Evolutionary conservation across 2,888 invertebrate species (phyloP), one percentile per base, ranked within the genome.

Genomic region (Melanchra persicariae): DNA sequence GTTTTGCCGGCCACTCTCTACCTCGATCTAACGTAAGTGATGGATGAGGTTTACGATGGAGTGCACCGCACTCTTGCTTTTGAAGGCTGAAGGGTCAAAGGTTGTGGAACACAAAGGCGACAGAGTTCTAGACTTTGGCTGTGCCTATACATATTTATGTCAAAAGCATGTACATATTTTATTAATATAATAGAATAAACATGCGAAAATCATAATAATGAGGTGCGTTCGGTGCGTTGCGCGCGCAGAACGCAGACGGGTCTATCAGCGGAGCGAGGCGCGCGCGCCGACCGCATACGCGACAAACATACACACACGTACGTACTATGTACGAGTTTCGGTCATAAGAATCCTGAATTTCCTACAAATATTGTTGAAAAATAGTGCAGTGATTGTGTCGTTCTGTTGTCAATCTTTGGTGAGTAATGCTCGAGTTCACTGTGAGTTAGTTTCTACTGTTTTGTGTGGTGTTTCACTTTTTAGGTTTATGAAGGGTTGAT

Each of bases 221-320:
- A 61, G 51, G 22, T 61, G 51, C 64, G 60, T 70, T 57, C 15
- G 43, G 62, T 59, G 71, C 71, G 71, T 61, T 66, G 62, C 60
- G 74, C 75, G 63, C 65, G 57, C 70, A 24, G 17, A 37, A 22
- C 57, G 15, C 66, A 66, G 66, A 67, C 66, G 74, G 59, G 74
- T 57, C 52, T 51, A 12, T 52, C 74, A 26, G 72, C 74, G 66
- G 73, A 73, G 83, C 83, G 73, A 79, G 79, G 79, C 74, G 83
- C 80, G 74, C 80, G 80, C 83, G 83, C 80, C 74, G 40, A 40
- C 75, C 79, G 78, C 77, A 65, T 22, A 74, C 74, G 74, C 74
- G 51, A 19, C 43, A 22, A 62, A 54, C 47, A 22, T 30, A 58
- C 43, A 22, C 58, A 55, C n/a, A 24, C 47, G 15, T 43, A 15